Percentiles rank a stretch among this genome's conserved stretches.
Evolutionary conservation across 2,797 vertebrate genomes (phyloP).

Genomic region (Trachops cirrhosus): DNA sequence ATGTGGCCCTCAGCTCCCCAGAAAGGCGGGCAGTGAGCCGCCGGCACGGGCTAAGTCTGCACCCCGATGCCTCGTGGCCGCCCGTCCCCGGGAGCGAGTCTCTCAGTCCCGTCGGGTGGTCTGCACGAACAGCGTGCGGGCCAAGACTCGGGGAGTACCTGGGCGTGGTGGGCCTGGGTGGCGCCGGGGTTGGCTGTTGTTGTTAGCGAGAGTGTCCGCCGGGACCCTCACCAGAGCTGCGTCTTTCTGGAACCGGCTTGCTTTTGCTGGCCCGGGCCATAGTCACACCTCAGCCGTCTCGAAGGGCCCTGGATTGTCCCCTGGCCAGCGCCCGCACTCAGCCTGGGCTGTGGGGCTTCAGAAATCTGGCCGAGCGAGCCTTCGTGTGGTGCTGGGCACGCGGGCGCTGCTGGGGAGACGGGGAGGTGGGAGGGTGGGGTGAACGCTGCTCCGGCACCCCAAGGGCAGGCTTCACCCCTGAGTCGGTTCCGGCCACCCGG

Average conservation of each 20-base stretch:
- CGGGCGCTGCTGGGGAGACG: neutral
- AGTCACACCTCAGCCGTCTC: rapidly evolving
- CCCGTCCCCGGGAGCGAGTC: neutral
- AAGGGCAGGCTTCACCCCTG: neutral
- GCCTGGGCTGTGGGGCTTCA: neutral
- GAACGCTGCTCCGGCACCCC: rapidly evolving
- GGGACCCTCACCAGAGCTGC: neutral
- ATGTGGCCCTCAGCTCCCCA: rapidly evolving
- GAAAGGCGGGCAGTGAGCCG: neutral
- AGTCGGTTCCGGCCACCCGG: neutral
- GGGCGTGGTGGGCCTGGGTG: neutral
- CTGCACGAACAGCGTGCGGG: rapidly evolving
- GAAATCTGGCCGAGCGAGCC: neutral
- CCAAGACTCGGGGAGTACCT: rapidly evolving
- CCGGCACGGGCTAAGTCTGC: rapidly evolving
- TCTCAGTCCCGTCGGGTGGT: neutral
- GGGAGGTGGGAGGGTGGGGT: too few species aligned
- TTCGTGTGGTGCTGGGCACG: neutral
- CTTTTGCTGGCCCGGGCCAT: neutral
- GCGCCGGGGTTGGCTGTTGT: neutral
- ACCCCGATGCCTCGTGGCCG: neutral
- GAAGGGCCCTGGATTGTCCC: neutral
- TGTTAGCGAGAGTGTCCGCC: neutral
- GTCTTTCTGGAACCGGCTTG: neutral
- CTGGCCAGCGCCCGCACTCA: rapidly evolving